phyloP scores from a whole-genome alignment of 2,888 invertebrate genomes.

The Amiota communis region DNA sequence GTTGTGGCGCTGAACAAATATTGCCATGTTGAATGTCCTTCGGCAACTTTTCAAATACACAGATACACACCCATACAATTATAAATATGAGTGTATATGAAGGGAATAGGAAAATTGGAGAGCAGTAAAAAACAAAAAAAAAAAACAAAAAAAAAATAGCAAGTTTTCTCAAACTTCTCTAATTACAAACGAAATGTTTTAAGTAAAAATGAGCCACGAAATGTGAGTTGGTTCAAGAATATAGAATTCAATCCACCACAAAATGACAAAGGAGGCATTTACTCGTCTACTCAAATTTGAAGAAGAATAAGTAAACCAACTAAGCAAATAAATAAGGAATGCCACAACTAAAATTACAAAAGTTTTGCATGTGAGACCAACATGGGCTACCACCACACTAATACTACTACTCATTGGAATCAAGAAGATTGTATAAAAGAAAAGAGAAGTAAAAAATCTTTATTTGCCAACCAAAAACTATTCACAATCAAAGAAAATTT shows the following conservation, averaged over 20 bases:
- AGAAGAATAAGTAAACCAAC: conserved; percentile 47
- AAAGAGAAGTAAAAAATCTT: too few relatives aligned
- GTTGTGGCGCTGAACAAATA: not conserved
- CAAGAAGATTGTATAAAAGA: not conserved
- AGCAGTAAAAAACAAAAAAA: not conserved
- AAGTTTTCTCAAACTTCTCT: conserved; percentile 14
- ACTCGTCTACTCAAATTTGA: too few relatives aligned
- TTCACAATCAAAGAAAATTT: too few relatives aligned
- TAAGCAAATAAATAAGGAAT: conserved; percentile 48
- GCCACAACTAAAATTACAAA: too few relatives aligned
- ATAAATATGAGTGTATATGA: not conserved
- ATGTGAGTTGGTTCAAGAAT: not conserved
- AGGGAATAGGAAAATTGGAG: not conserved
- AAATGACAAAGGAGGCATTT: too few relatives aligned
- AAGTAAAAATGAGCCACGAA: conserved; percentile 1
- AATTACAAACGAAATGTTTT: conserved; percentile 22
- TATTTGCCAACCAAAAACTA: too few relatives aligned
- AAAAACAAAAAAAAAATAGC: not conserved
- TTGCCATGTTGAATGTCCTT: not conserved
- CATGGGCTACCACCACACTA: too few relatives aligned
- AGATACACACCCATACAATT: not conserved
- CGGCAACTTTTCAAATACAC: not conserved
- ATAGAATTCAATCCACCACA: not conserved
- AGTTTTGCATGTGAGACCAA: too few relatives aligned
- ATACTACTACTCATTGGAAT: too few relatives aligned